A percentile compares a stretch with the other conserved stretches of the same genome.
phyloP scores from a whole-genome alignment of 2,888 invertebrate genomes.

The Harmothoe impar region DNA sequence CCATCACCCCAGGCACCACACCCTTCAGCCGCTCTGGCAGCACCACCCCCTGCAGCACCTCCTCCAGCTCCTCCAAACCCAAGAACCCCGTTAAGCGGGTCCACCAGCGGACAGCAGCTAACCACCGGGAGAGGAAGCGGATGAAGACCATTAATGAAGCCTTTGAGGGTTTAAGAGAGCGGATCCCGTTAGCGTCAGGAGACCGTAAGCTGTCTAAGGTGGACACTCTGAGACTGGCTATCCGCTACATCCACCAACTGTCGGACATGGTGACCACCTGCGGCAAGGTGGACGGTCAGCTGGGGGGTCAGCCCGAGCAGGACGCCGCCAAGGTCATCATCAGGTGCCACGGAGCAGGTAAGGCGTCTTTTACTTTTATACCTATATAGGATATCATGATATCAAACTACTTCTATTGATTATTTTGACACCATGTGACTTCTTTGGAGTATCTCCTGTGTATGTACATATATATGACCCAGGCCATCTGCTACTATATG shows the following conservation, averaged over 20 bases:
- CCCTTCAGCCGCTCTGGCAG: not conserved
- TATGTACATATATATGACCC: no score
- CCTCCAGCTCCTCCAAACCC: conserved; percentile 11
- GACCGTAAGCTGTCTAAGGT: conserved; percentile 97
- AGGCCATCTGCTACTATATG: no score
- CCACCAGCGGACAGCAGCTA: conserved; percentile 96
- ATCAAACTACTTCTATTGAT: not conserved
- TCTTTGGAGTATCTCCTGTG: no score
- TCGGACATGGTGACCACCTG: conserved; percentile 89
- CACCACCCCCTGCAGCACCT: not conserved
- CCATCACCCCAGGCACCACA: not conserved
- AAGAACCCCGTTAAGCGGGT: conserved; percentile 86
- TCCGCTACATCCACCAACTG: conserved; percentile 95
- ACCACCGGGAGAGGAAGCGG: conserved; percentile 93
- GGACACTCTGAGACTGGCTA: conserved; percentile 95
- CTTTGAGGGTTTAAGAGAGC: conserved; percentile 94
- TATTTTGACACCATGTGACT: not conserved
- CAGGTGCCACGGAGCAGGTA: conserved; percentile 84
- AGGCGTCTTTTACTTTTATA: not conserved
- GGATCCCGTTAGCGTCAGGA: conserved; percentile 90
- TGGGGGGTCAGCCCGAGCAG: conserved; percentile 88
- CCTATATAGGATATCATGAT: not conserved
- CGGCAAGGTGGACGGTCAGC: conserved; percentile 71
- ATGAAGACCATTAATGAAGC: conserved; percentile 99
- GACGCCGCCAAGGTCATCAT: conserved; percentile 92